Percentiles rank a stretch among this genome's conserved stretches.
Conservation (phyloP, 1,140 invertebrate genomes). For the Potamilus streckersoni region DNA sequence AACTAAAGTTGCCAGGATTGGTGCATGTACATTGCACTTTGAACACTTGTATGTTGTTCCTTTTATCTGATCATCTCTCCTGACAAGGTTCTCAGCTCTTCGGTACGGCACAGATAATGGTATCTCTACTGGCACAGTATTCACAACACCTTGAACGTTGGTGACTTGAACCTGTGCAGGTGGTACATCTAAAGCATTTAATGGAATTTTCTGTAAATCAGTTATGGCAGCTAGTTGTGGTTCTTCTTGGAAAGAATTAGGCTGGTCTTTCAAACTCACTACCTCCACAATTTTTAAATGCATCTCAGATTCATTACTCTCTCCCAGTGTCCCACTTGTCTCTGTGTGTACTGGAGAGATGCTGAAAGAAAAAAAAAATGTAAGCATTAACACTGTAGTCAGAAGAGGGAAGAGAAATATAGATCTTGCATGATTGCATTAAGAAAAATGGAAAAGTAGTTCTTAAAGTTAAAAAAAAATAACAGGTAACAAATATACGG, state of each 20-base stretch:
- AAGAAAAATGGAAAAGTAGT: too few relatives aligned
- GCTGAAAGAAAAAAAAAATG: neutral
- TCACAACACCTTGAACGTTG: neutral
- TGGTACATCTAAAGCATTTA: neutral
- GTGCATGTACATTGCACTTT: conserved; percentile 59
- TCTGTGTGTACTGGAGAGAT: conserved; percentile 15
- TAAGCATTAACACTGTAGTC: too few relatives aligned
- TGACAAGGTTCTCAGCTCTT: neutral
- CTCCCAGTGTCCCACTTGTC: conserved; percentile 2
- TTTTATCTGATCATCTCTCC: conserved; percentile 12
- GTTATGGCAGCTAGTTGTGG: neutral
- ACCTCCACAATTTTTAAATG: conserved; percentile 57
- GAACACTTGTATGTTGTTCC: conserved; percentile 58
- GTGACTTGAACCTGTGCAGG: neutral
- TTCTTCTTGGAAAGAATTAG: conserved; percentile 1
- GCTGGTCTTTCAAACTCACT: conserved; percentile 48
- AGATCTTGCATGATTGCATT: too few relatives aligned
- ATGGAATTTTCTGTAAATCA: neutral
- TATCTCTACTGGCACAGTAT: conserved; percentile 5
- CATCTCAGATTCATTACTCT: conserved; percentile 30
- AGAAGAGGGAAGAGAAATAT: too few relatives aligned
- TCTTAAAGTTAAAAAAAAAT: too few relatives aligned
- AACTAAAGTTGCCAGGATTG: conserved; percentile 53
- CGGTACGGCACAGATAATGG: neutral
- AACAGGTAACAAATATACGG: too few relatives aligned